Evolutionary conservation across 2,797 vertebrate species (phyloP).

Genomic region (Aeoliscus strigatus): DNA sequence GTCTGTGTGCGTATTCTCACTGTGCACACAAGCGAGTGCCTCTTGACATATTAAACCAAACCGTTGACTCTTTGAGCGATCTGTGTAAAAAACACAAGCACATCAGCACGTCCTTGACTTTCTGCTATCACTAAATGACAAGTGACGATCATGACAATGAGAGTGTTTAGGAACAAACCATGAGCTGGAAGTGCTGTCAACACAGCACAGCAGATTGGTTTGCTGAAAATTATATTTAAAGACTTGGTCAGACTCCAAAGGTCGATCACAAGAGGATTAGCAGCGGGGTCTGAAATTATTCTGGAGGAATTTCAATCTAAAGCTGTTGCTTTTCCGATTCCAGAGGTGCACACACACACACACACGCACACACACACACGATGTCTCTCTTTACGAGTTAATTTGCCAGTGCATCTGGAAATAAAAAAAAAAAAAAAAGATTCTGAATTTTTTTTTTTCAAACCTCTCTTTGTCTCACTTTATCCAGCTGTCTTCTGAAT

Average conservation of each 20-base stretch:
- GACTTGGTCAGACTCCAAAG: constrained; percentile 21
- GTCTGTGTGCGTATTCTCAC: constrained; percentile 2
- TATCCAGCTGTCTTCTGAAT: no score
- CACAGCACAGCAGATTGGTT: constrained; percentile 15
- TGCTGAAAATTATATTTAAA: constrained; percentile 32
- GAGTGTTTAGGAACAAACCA: not conserved
- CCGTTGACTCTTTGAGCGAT: not conserved
- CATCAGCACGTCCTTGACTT: fast-evolving
- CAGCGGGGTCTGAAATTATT: constrained; percentile 30
- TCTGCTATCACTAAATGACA: not conserved
- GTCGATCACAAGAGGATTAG: constrained; percentile 32
- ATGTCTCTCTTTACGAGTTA: no score
- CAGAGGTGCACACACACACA: constrained; percentile 10
- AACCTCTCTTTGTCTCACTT: no score
- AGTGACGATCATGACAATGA: no score
- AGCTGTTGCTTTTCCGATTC: constrained; percentile 8
- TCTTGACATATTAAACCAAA: not conserved
- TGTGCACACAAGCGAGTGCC: not conserved
- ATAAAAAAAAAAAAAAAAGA: no score
- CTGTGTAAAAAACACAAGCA: constrained; percentile 1
- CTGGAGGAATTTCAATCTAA: constrained; percentile 38
- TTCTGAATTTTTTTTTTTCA: no score
- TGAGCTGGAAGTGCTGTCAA: constrained; percentile 1
- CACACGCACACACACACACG: not conserved
- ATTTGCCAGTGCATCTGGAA: no score